A percentile compares a stretch with the other conserved stretches of the same genome.
Conservation (phyloP, 37 sponge, comb jelly and placozoan genomes). For the Cliona cf. orientalis region DNA sequence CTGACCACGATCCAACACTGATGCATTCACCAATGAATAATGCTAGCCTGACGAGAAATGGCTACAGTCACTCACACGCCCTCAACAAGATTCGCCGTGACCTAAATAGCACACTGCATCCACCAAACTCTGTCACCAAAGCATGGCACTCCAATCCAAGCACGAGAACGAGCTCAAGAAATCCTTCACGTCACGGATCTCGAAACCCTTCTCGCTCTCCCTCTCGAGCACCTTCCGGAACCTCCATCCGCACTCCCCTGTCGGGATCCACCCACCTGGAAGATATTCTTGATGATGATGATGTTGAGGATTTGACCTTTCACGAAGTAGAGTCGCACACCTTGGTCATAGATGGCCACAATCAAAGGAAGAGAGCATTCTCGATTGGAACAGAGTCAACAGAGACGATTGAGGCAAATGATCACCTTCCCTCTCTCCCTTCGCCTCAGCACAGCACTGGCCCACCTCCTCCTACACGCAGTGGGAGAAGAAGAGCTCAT, state of each 20-base stretch:
- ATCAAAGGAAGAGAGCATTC: background rate
- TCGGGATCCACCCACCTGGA: background rate
- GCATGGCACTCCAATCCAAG: slow-evolving; percentile 37
- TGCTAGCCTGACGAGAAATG: no score
- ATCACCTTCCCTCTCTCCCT: no score
- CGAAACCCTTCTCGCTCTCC: slow-evolving; percentile 3
- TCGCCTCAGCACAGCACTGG: no score
- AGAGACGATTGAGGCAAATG: no score
- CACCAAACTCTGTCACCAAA: background rate
- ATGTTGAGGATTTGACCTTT: slow-evolving; percentile 12
- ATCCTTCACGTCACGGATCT: slow-evolving; percentile 14
- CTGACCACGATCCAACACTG: no score
- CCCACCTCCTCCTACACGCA: no score
- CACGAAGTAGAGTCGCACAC: slow-evolving; percentile 14
- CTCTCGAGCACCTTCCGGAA: slow-evolving; percentile 3
- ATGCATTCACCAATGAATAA: no score
- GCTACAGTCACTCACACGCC: background rate
- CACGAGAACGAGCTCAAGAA: slow-evolving; percentile 9
- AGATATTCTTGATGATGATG: background rate
- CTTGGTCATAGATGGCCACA: background rate
- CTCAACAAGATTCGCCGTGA: slow-evolving; percentile 25
- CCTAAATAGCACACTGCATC: background rate
- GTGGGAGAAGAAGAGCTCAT: no score
- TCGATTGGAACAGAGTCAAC: background rate
- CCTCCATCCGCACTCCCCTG: background rate